Conservation (phyloP, 2,797 vertebrate genomes). For the Semotilus atromaculatus region DNA sequence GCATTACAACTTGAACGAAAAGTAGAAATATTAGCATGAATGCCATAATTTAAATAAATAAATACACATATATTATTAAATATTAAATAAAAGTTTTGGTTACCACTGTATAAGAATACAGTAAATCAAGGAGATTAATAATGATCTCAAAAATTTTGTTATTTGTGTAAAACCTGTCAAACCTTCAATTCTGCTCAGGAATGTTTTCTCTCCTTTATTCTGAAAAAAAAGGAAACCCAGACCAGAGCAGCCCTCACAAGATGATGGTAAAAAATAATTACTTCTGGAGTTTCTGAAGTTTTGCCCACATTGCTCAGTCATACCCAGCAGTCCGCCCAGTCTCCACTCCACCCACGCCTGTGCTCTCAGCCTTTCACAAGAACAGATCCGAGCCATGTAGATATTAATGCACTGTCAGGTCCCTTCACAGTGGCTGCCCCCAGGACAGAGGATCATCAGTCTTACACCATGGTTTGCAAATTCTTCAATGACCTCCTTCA, state of each 20-base stretch:
- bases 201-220: neutral
- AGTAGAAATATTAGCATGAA: neutral
- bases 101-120: too few species aligned
- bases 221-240: neutral
- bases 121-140: too few species aligned
- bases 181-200: neutral
- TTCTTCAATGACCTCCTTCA: constrained; percentile 58
- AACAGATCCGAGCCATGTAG: constrained; percentile 58
- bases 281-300: constrained; percentile 46
- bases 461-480: constrained; percentile 57
- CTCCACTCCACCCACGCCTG: constrained; percentile 43
- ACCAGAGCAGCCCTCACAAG: neutral
- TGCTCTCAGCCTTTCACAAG: constrained; percentile 43
- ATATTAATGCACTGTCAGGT: constrained; percentile 66
- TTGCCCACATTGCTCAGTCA: constrained; percentile 6
- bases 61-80: too few species aligned
- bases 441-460: constrained; percentile 61
- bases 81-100: neutral
- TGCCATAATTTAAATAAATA: neutral
- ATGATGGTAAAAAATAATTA: constrained; percentile 49
- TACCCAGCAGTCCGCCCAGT: constrained; percentile 17
- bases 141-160: neutral
- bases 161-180: neutral
- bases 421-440: constrained; percentile 65
- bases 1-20: neutral